Base-by-base conservation (phyloP, 2,797 vertebrate genomes). In the Synanceia verrucosa region DNA sequence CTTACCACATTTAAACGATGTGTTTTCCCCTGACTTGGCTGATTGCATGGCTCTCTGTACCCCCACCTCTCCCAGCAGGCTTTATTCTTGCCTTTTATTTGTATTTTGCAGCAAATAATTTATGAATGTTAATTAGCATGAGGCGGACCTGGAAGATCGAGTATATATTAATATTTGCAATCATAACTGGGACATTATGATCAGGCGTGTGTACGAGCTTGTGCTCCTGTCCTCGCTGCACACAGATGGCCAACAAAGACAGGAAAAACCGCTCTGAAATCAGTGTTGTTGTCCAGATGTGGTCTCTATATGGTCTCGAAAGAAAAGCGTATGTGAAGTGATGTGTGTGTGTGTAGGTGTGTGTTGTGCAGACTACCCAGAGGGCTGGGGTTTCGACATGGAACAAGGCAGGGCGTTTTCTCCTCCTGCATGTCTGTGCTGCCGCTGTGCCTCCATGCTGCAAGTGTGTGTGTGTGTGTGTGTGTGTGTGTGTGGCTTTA, bases 401-500 rank as follows among this genome's bases (percentile, higher is more conserved):
- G 86, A 89, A 89, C 80, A 90, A 92, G 88, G 86, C 91, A 93
- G 94, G 94, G 94, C 94, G 94, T 95, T 95, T 95, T 95, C 93
- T 93, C 80, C 87, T 92, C 78, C 87, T 81, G 84, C 82, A n/a
- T 89, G 82, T 89, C 82, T 89, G 71, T 56, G 71, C 74, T 87
- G 85, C 83, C 82, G 83, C 53, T 88, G 81, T 41, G 61, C 47
- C 28, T 50, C 72, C 70, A 47, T 41, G 71, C 64, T 62, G 71
- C 50, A 57, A 39, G 39, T 47, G 34, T 64, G 31, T 59, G 48
- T 44, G 7, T 48, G 52, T 34, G 8, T 6, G 44, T 18, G 19
- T 37, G 33, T 23, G 37, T 56, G 34, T 13, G 46, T 11, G 47
- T 18, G 19, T 33, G 53, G 29, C 16, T 62, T 62, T 34, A 39